Conservation (phyloP, 2,113 vertebrate genomes). For the Ailurus styani region DNA sequence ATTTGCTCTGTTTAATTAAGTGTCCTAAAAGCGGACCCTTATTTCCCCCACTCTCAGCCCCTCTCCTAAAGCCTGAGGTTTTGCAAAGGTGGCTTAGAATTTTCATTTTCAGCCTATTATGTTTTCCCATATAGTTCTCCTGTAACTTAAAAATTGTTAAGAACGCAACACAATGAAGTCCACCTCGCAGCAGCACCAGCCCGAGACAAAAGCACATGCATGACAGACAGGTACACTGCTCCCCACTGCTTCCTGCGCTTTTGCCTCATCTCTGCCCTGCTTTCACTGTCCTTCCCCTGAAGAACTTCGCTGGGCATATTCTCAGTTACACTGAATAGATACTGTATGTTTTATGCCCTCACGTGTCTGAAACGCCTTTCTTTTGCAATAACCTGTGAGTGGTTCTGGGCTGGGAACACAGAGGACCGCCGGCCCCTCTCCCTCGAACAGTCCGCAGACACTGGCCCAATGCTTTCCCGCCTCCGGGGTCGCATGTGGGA, state of each 20-base stretch:
- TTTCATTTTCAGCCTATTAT: neutral
- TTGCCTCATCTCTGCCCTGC: neutral
- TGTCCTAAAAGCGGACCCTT: neutral
- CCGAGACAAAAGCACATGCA: too few relatives aligned
- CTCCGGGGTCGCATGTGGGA: neutral
- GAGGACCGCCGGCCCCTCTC: accelerated
- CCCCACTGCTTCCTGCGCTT: neutral
- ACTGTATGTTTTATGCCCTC: neutral
- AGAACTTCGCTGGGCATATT: neutral
- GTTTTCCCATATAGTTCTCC: neutral
- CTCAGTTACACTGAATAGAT: neutral
- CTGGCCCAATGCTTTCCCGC: neutral
- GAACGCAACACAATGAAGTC: neutral
- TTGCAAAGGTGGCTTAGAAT: neutral
- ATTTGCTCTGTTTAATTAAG: neutral
- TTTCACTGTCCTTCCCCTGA: accelerated
- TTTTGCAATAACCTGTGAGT: neutral
- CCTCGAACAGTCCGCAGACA: neutral
- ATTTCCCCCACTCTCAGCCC: neutral
- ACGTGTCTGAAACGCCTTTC: neutral
- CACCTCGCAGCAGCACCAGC: neutral
- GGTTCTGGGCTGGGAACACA: neutral
- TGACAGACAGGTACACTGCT: too few relatives aligned
- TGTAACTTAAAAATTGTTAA: neutral
- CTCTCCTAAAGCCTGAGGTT: neutral